Conservation (phyloP, 2,888 invertebrate genomes). For the Hecatera dysodea region DNA sequence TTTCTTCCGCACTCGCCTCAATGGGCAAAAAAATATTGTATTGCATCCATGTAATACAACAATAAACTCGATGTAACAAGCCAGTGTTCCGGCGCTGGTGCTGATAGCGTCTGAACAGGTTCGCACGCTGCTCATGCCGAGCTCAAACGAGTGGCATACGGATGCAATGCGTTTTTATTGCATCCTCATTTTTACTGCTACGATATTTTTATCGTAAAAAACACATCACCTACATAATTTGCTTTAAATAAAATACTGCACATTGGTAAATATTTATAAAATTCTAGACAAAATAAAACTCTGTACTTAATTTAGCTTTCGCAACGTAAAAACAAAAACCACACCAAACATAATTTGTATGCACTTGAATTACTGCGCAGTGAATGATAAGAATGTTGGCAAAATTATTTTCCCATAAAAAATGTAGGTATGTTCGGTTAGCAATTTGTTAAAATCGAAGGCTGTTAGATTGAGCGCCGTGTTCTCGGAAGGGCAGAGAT, state of each 20-base stretch:
- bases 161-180: conserved; percentile 28
- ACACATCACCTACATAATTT: not conserved
- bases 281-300: not conserved
- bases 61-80: not conserved
- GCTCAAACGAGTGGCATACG: not conserved
- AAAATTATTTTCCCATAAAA: not conserved
- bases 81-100: conserved; percentile 5
- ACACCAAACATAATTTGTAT: not conserved
- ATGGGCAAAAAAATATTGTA: not conserved
- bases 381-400: not conserved
- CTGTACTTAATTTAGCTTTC: too few relatives aligned
- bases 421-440: conserved; percentile 6
- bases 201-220: conserved; percentile 5
- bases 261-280: not conserved
- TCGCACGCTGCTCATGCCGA: not conserved
- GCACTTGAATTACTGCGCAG: conserved; percentile 10
- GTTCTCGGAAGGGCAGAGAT: conserved; percentile 45
- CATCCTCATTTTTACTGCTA: conserved; percentile 15
- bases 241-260: not conserved
- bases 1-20: too few relatives aligned
- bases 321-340: not conserved
- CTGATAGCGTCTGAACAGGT: conserved; percentile 6
- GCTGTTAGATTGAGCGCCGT: conserved; percentile 6
- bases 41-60: not conserved
- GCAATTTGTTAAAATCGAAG: conserved; percentile 33